Evolutionary conservation across 2,113 vertebrate genomes (phyloP).

Genomic region (Chamaea fasciata): DNA sequence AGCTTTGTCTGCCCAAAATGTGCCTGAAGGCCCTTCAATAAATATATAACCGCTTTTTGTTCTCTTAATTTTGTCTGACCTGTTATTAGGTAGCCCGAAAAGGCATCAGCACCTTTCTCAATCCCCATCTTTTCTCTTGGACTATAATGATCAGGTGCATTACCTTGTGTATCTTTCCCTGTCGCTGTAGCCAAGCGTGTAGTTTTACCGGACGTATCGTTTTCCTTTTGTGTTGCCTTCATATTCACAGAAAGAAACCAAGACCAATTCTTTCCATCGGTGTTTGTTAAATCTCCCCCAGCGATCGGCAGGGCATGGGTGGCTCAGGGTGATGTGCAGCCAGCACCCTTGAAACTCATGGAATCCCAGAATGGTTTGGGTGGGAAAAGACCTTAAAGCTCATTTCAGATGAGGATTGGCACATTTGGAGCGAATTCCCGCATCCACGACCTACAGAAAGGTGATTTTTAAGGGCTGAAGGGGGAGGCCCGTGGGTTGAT

Average conservation of each 20-base stretch:
- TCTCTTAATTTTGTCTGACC: not conserved
- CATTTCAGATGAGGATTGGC: fast-evolving
- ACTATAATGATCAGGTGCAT: not conserved
- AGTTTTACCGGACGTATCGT: not conserved
- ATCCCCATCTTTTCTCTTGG: not conserved
- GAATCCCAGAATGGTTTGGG: not conserved
- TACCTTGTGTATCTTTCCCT: not conserved
- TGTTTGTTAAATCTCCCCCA: not conserved
- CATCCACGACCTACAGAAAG: not conserved
- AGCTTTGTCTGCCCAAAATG: not conserved
- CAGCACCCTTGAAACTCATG: not conserved
- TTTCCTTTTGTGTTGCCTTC: not conserved
- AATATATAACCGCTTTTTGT: not conserved
- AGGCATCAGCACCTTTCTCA: not conserved
- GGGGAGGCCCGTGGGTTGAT: not conserved
- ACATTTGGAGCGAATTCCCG: not conserved
- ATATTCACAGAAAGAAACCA: not conserved
- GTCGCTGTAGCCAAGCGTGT: too few relatives aligned
- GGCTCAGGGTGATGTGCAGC: not conserved
- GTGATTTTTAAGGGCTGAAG: not conserved
- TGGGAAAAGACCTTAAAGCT: not conserved
- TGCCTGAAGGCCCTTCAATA: not conserved
- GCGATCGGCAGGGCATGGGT: not conserved
- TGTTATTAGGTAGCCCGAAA: not conserved
- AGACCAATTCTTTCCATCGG: not conserved